A percentile compares a stretch with the other conserved stretches of the same genome.
Evolutionary conservation across 92 coral and sea anemone species (phyloP).

Genomic region (Porites divaricata): DNA sequence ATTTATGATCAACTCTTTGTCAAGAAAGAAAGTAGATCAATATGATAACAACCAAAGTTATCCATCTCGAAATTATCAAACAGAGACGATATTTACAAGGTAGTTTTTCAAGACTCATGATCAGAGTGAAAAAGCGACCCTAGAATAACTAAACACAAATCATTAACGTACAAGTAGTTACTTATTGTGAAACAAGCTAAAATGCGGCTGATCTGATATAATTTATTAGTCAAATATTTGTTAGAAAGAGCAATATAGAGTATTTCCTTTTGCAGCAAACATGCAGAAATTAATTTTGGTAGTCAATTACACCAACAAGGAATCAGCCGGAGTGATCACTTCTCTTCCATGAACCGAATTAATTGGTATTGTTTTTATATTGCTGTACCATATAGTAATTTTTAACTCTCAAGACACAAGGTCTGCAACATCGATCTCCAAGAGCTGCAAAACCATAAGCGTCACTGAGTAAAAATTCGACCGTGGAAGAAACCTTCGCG

Average conservation of each 20-base stretch:
- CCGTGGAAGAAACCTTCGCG: background rate
- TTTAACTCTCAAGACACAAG: background rate
- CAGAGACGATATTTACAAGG: no score
- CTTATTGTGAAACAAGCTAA: no score
- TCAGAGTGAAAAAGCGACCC: no score
- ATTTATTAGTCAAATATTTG: background rate
- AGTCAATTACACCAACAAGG: constrained; percentile 13
- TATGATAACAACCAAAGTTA: background rate
- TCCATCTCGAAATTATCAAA: background rate
- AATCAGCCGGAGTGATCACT: background rate
- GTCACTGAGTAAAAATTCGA: no score
- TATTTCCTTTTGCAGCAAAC: constrained; percentile 14
- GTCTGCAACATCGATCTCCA: no score
- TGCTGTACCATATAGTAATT: background rate
- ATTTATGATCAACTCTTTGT: background rate
- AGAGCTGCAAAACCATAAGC: background rate
- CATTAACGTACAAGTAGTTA: background rate
- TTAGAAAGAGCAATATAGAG: background rate
- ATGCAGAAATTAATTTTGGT: background rate
- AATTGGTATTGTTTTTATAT: background rate
- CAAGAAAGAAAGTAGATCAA: constrained; percentile 11
- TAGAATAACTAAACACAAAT: background rate
- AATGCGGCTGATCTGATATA: background rate
- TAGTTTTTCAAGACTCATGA: background rate
- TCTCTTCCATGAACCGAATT: background rate